Percentiles rank a stretch among this genome's conserved stretches.
Evolutionary conservation across 1,140 invertebrate species (phyloP).

Genomic region (Brachionus sp.): DNA sequence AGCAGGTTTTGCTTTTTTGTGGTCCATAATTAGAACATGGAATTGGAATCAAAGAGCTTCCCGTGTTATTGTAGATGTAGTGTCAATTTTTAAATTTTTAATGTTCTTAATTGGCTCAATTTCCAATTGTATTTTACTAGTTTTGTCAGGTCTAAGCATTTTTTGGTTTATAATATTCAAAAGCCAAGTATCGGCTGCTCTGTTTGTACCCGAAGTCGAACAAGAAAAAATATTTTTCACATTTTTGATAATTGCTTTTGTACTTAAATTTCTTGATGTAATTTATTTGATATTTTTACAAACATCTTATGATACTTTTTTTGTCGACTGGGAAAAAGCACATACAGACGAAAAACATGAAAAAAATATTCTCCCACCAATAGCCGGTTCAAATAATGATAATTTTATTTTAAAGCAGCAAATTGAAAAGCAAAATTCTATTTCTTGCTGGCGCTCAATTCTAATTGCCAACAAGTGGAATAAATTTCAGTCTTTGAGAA

Average conservation of each 20-base stretch:
- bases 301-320: slow-evolving; percentile 72
- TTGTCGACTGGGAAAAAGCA: slow-evolving; percentile 82
- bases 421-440: slow-evolving; percentile 49
- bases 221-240: not conserved
- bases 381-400: slow-evolving; percentile 47
- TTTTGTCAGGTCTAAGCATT: not conserved
- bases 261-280: slow-evolving; percentile 69
- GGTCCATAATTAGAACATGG: not conserved
- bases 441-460: slow-evolving; percentile 77
- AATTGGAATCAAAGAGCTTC: slow-evolving; percentile 32
- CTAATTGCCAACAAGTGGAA: slow-evolving; percentile 84
- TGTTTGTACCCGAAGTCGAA: not conserved
- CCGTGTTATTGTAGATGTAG: not conserved
- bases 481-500: slow-evolving; percentile 70
- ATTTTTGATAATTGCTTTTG: slow-evolving; percentile 56
- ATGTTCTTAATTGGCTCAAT: slow-evolving; percentile 18
- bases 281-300: slow-evolving; percentile 66
- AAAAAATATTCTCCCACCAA: not conserved
- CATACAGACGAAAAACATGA: slow-evolving; percentile 48
- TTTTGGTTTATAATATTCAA: slow-evolving; percentile 28
- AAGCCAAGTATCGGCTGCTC: not conserved
- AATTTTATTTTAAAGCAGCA: not conserved
- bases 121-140: not conserved
- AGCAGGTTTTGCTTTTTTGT: not conserved
- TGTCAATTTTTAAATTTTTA: slow-evolving; percentile 41